Base-by-base conservation (phyloP, 2,888 invertebrate genomes). In the Aphodius granarius region DNA sequence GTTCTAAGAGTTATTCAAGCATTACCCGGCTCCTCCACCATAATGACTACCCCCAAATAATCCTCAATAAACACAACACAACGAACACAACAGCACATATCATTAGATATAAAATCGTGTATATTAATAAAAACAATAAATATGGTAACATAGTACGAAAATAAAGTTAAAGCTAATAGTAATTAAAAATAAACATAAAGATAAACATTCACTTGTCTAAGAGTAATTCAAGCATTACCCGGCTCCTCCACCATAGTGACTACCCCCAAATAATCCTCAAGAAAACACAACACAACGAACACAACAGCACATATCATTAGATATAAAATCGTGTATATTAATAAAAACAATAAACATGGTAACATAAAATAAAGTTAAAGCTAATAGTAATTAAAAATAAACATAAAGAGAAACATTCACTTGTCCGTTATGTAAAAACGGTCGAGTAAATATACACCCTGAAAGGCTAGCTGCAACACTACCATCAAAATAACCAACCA, bases 181-280 rank as follows among this genome's bases (percentile, higher is more conserved):
- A n/a, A 62, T 72, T 72, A 18, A n/a, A n/a, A 72, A 16, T 72
- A 63, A 63, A 72, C 63, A 2, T 9, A 62, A 66, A 66, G 18
- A 71, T n/a, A 17, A 71, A 63, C 18, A n/a, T n/a, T n/a, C n/a
- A n/a, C 9, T 9, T 43, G 9, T n/a, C n/a, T n/a, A n/a, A n/a
- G n/a, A n/a, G n/a, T n/a, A n/a, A n/a, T n/a, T n/a, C n/a, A n/a
- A n/a, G n/a, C n/a, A n/a, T n/a, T n/a, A n/a, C n/a, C n/a, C n/a
- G n/a, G n/a, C n/a, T n/a, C n/a, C n/a, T n/a, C n/a, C n/a, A n/a
- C n/a, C n/a, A n/a, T n/a, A n/a, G n/a, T n/a, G n/a, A n/a, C n/a
- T n/a, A n/a, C n/a, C n/a, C n/a, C n/a, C n/a, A n/a, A n/a, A n/a
- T n/a, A n/a, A n/a, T n/a, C n/a, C n/a, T n/a, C n/a, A n/a, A n/a